Conservation (phyloP, 2,113 vertebrate species). For the Brachyhypopomus gauderio region DNA sequence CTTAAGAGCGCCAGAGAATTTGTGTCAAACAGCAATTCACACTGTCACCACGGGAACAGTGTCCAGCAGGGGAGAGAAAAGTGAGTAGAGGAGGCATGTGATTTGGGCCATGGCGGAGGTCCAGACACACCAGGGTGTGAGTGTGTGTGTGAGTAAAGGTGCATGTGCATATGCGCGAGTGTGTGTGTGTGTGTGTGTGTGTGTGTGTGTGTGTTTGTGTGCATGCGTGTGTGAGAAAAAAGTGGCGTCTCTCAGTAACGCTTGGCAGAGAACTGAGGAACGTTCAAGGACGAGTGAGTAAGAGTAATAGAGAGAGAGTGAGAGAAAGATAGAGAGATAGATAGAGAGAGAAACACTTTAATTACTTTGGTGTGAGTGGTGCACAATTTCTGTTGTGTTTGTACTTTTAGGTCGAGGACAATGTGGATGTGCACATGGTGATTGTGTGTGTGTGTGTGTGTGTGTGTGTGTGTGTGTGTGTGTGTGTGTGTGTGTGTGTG, state of each 20-base stretch:
- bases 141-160: slow-evolving; percentile 1
- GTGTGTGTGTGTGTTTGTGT: neutral
- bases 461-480: neutral
- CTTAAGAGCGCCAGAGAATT: neutral
- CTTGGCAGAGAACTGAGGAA: slow-evolving; percentile 9
- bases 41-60: neutral
- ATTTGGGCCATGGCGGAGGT: slow-evolving; percentile 35
- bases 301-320: neutral
- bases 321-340: neutral
- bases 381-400: neutral
- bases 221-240: slow-evolving; percentile 7
- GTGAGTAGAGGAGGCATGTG: slow-evolving; percentile 28
- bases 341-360: neutral
- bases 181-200: neutral
- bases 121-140: neutral
- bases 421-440: neutral
- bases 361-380: neutral
- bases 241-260: slow-evolving; percentile 20
- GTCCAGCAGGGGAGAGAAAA: neutral
- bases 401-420: neutral
- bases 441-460: neutral
- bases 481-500: neutral
- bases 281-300: neutral
- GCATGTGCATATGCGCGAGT: neutral
- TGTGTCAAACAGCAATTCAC: slow-evolving; percentile 7